Base-by-base conservation (phyloP, 2,888 invertebrate species). In the Drosophila atripex region DNA sequence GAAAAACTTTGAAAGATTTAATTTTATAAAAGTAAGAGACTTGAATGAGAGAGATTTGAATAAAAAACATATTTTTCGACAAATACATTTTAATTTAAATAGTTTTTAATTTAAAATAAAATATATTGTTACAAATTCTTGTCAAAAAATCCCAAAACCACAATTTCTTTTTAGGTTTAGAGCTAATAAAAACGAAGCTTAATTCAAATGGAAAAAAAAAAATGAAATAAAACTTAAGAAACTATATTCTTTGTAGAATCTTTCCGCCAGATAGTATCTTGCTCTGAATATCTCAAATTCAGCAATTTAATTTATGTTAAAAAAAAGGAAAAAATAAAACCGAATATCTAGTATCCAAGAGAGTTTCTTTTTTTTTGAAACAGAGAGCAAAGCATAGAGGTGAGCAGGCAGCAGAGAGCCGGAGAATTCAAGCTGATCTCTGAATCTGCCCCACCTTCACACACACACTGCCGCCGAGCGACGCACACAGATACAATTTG, bases 401-500 rank as follows among this genome's bases (percentile, higher is more conserved):
- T n/a, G 28, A 16, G 28, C 2, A 54, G 46, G 6, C n/a, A 35
- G 35, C 14, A 35, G 35, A 55, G 45, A 41, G 39, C 39, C 9
- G 35, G 49, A 57, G 50, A 57, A 35, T 23, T 30, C 21, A 41
- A 51, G 55, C 65, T 74, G 78, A 78, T 78, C 80, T 80, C 55
- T 66, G 64, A 61, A 65, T 49, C 64, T 76, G 83, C 80, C 80
- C 80, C 83, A 83, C 80, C 83, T 80, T 78, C 71, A 74, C 59
- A 38, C 72, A 65, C 28, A 57, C 64, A 46, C 45, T 51, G 25
- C 25, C 55, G 28, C 3, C 2, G 14, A 25, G 32, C 47, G 14
- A 35, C 21, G n/a, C 47, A 46, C 38, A 47, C 53, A 43, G 58
- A 30, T 64, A 59, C 60, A 63, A 25, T 35, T 60, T 65, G 71